Evolutionary conservation across 2,797 vertebrate genomes (phyloP).

Genomic region (Myotis pilosus): DNA sequence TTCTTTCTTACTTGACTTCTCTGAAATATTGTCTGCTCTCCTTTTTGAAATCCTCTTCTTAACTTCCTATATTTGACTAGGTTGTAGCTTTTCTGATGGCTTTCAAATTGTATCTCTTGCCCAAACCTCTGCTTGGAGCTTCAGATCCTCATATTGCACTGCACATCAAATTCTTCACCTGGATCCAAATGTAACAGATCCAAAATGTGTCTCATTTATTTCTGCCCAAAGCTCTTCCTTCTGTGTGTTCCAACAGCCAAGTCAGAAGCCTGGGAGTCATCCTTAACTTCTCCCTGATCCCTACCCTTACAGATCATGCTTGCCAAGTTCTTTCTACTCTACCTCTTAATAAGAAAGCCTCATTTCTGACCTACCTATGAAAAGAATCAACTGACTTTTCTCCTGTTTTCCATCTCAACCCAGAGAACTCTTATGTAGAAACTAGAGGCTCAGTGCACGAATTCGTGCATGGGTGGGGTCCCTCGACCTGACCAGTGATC

Average conservation of each 20-base stretch:
- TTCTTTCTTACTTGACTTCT: background rate
- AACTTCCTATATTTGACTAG: background rate
- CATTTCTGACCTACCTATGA: background rate
- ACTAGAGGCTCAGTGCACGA: background rate
- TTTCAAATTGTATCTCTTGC: background rate
- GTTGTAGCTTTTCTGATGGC: background rate
- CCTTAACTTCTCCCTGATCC: background rate
- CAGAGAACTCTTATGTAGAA: background rate
- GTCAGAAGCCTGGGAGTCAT: background rate
- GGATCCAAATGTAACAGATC: background rate
- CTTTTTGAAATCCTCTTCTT: background rate
- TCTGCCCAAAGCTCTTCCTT: background rate
- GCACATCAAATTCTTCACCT: background rate
- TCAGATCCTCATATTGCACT: background rate
- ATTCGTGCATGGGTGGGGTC: too few species aligned
- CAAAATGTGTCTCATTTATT: background rate
- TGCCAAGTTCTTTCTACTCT: background rate
- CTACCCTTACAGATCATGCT: background rate
- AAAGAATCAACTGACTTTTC: background rate
- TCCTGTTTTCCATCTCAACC: background rate
- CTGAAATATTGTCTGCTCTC: background rate
- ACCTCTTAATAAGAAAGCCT: slow-evolving; percentile 1
- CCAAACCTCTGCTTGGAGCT: background rate
- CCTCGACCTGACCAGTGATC: too few species aligned
- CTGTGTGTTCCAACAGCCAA: background rate